Conservation (phyloP, 23 tunicate species). For the Halocynthia roretzi region DNA sequence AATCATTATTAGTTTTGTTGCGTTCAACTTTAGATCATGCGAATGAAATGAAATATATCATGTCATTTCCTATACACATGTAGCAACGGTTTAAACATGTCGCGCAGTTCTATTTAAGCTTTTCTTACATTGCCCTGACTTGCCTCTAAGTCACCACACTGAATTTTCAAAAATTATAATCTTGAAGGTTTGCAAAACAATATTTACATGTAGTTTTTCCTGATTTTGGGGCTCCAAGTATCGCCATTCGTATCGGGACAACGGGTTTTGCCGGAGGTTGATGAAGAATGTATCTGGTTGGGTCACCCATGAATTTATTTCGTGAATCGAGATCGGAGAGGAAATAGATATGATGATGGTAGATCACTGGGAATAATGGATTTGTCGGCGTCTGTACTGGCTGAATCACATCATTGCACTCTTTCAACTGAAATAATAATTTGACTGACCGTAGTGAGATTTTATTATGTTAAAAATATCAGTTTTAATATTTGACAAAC, state of each 20-base stretch:
- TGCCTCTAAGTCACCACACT: no score
- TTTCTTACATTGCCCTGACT: no score
- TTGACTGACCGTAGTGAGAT: no score
- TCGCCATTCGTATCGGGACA: slow-evolving; percentile 68
- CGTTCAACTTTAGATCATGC: no score
- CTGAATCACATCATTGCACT: slow-evolving; percentile 33
- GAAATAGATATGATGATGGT: slow-evolving; percentile 79
- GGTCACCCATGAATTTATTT: slow-evolving; percentile 56
- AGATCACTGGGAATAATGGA: slow-evolving; percentile 57
- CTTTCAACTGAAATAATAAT: slow-evolving; percentile 18
- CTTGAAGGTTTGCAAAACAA: no score
- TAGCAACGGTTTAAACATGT: no score
- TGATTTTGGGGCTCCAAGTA: slow-evolving; percentile 92
- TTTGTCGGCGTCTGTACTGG: slow-evolving; percentile 15
- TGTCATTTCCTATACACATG: no score
- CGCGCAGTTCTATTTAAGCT: no score
- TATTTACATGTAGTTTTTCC: slow-evolving; percentile 85
- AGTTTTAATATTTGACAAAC: no score
- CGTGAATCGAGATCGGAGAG: slow-evolving; percentile 52
- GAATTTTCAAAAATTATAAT: no score
- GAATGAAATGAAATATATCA: no score
- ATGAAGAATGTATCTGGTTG: slow-evolving; percentile 37
- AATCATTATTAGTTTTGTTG: neutral
- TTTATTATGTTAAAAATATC: no score
- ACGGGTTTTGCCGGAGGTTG: slow-evolving; percentile 65